Percentiles rank a stretch among this genome's conserved stretches.
These are phyloP conservation scores for Leucophora obtusa DNA, from an alignment of 2,888 invertebrate genomes.

Conservation along the genomic window DNA sequence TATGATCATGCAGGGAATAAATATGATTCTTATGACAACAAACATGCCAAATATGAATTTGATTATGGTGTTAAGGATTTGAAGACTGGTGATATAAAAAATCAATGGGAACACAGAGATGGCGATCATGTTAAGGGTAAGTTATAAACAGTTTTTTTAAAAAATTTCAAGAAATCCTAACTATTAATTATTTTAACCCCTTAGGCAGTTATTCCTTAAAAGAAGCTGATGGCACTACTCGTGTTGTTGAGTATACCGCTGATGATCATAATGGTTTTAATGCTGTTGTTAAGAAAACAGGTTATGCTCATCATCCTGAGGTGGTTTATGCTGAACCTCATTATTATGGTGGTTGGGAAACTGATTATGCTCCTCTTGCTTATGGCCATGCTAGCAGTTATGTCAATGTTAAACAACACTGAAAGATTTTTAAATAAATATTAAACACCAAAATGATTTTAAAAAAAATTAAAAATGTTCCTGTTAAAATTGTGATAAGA, in stretches of 20 bases:
- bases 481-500: background rate
- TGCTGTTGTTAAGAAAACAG: slow-evolving; percentile 79
- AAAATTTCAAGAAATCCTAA: background rate
- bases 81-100: slow-evolving; percentile 79
- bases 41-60: slow-evolving; percentile 79
- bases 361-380: slow-evolving; percentile 25
- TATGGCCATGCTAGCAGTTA: slow-evolving; percentile 71
- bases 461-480: background rate
- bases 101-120: slow-evolving; percentile 80
- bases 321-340: slow-evolving; percentile 43
- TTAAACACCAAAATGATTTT: background rate
- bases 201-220: slow-evolving; percentile 78
- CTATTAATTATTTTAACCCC: background rate
- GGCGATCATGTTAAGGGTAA: slow-evolving; percentile 80
- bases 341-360: slow-evolving; percentile 41
- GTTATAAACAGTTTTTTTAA: slow-evolving; percentile 67
- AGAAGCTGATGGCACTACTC: slow-evolving; percentile 79
- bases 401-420: slow-evolving; percentile 69
- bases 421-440: background rate
- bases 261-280: slow-evolving; percentile 80
- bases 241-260: slow-evolving; percentile 79
- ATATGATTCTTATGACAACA: slow-evolving; percentile 72
- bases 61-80: slow-evolving; percentile 79
- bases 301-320: slow-evolving; percentile 75
- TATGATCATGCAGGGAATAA: slow-evolving; percentile 67